A percentile compares a stretch with the other conserved stretches of the same genome.
Conservation (phyloP, 2,797 vertebrate genomes). For the Staurois parvus region DNA sequence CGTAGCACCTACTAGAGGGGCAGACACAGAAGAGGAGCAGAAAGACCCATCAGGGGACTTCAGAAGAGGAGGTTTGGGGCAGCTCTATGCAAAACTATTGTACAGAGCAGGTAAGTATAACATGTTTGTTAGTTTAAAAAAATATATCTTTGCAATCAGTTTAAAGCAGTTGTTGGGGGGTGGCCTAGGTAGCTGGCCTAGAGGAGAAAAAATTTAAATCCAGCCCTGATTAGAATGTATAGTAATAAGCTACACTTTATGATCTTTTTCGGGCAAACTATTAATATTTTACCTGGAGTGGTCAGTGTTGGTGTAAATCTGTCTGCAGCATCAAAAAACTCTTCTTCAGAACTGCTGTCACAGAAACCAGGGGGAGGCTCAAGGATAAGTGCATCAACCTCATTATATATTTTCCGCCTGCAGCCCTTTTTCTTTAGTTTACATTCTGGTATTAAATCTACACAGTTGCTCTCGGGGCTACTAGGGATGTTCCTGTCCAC, state of each 20-base stretch:
- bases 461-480: constrained; percentile 64
- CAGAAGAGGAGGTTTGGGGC: too few species aligned
- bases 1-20: too few species aligned
- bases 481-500: constrained; percentile 61
- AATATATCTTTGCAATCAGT: too few species aligned
- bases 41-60: too few species aligned
- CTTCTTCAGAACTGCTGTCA: constrained; percentile 95
- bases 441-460: constrained; percentile 40
- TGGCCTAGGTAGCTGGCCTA: too few species aligned
- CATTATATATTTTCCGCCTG: constrained; percentile 10
- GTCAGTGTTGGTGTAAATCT: constrained; percentile 80
- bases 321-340: constrained; percentile 93
- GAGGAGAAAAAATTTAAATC: too few species aligned
- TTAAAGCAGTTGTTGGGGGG: too few species aligned
- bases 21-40: too few species aligned
- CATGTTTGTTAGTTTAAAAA: too few species aligned
- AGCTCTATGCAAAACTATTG: too few species aligned
- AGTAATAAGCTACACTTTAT: neutral
- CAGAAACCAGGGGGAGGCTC: constrained; percentile 85
- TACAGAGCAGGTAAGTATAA: too few species aligned
- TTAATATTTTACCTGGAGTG: constrained; percentile 67
- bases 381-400: constrained; percentile 71
- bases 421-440: constrained; percentile 54
- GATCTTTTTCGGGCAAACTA: neutral
- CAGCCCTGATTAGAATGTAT: neutral